Base-by-base conservation (phyloP, 2,797 vertebrate genomes). In the Sorex maritimensis region DNA sequence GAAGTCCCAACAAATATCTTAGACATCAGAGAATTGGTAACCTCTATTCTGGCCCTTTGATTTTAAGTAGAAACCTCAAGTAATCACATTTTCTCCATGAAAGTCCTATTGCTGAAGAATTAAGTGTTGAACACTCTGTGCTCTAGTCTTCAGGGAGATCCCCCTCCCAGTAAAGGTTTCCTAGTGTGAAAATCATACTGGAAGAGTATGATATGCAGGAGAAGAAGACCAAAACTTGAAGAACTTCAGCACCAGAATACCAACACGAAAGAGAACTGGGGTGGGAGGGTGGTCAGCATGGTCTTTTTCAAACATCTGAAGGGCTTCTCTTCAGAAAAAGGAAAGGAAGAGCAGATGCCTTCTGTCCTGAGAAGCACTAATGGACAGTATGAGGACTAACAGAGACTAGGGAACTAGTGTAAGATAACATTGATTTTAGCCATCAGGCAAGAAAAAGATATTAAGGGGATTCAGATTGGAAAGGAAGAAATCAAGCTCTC, bases 291-390 rank as follows among this genome's bases (percentile, higher is more conserved):
- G 41, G 7, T 44, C 12, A 26, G 68, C 30, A 75, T 13, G 17
- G 10, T 75, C 81, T 11, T 69, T 73, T 83, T 44, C 46, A 91
- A 63, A 74, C 24, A 85, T 74, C 77, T n/a, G 28, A 88, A 94
- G 28, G 52, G 13, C 68, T 93, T 11, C 75, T 78, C 81, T 88
- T 34, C 63, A 67, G 38, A 67, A 23, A 77, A 77, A 9, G 65
- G 17, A 81, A 81, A 61, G 68, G 67, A 88, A 85, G 65, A 46
- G n/a, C 28, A 55, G 71, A 46, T 28, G 49, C 61, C 13, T 55
- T 13, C 74, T 78, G 85, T 72, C 91, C 9, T 44, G 41, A 44
- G 41, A 44, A 7, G 41, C 41, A 44, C 41, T 44, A 44, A 44
- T 44, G 41, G 7, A 44, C 41, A 44, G 7, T 44, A 44, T 44